Conservation (phyloP, 2,888 invertebrate species). For the Lithophane leautieri region DNA sequence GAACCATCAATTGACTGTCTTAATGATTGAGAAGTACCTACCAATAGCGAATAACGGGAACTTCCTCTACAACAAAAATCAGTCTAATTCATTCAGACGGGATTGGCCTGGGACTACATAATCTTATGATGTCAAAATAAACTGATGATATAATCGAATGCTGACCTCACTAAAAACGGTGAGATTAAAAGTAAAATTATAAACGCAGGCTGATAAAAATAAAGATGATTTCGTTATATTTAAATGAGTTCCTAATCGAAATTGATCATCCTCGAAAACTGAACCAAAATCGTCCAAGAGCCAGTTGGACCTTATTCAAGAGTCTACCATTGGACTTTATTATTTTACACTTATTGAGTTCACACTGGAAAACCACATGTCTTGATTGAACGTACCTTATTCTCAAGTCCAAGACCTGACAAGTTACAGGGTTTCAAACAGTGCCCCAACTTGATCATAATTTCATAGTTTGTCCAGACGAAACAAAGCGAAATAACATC, state of each 20-base stretch:
- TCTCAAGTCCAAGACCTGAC: neutral
- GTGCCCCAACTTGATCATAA: neutral
- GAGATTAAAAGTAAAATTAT: neutral
- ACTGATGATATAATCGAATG: slow-evolving; percentile 32
- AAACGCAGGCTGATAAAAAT: neutral
- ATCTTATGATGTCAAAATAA: neutral
- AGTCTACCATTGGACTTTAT: neutral
- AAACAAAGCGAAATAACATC: slow-evolving; percentile 10
- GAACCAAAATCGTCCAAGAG: neutral
- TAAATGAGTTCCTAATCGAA: neutral
- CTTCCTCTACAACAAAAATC: slow-evolving; percentile 1
- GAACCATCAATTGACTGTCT: slow-evolving; percentile 63
- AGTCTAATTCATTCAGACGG: neutral
- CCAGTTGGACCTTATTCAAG: neutral
- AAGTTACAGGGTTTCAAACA: slow-evolving; percentile 3
- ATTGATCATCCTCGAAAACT: neutral
- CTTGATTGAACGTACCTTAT: neutral
- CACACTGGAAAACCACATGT: neutral
- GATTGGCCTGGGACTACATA: neutral
- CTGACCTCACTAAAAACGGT: slow-evolving; percentile 17
- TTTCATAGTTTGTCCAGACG: slow-evolving; percentile 3
- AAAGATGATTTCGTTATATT: neutral
- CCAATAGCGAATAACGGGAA: slow-evolving; percentile 14
- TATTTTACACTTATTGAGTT: neutral
- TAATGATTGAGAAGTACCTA: slow-evolving; percentile 25